Percentiles rank a stretch among this genome's conserved stretches.
These are phyloP conservation scores for Theonella swinhoei DNA, from an alignment of 37 sponge, comb jelly and placozoan species.

Conservation along the genomic window DNA sequence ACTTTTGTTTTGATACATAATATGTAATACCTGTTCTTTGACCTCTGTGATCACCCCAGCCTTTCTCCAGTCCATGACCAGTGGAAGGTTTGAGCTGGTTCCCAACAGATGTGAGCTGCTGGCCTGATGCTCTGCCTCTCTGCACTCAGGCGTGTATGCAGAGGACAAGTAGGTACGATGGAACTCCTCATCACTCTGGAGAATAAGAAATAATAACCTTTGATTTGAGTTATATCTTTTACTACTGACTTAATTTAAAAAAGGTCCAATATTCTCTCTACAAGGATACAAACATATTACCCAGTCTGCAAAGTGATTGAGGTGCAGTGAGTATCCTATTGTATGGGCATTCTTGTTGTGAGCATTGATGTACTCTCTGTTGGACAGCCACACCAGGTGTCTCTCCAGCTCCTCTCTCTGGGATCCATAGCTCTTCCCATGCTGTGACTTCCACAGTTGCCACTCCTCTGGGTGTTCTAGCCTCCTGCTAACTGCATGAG, in stretches of 20 bases:
- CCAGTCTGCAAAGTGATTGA: constrained; percentile 43
- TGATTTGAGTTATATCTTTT: not conserved
- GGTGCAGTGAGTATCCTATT: constrained; percentile 14
- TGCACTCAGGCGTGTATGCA: not conserved
- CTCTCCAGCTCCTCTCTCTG: constrained; percentile 30
- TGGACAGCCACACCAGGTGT: constrained; percentile 37
- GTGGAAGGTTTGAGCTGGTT: not conserved
- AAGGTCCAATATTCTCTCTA: too few species aligned
- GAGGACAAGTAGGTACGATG: not conserved
- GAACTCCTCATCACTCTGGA: not conserved
- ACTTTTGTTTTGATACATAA: not conserved
- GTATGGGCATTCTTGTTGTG: constrained; percentile 6
- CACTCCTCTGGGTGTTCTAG: constrained; percentile 18
- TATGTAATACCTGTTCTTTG: constrained; percentile 54
- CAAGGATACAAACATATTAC: too few species aligned
- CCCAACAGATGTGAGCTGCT: not conserved
- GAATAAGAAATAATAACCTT: not conserved
- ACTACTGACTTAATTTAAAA: not conserved
- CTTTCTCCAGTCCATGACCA: constrained; percentile 46
- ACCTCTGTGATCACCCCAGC: constrained; percentile 58
- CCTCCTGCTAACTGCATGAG: too few species aligned
- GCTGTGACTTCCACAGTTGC: constrained; percentile 26
- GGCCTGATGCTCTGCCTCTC: not conserved
- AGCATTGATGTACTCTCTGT: constrained; percentile 23
- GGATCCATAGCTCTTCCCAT: constrained; percentile 13